These are phyloP conservation scores for Emydocephalus ijimae DNA, from an alignment of 2,113 vertebrate species.

Conservation along the genomic window DNA sequence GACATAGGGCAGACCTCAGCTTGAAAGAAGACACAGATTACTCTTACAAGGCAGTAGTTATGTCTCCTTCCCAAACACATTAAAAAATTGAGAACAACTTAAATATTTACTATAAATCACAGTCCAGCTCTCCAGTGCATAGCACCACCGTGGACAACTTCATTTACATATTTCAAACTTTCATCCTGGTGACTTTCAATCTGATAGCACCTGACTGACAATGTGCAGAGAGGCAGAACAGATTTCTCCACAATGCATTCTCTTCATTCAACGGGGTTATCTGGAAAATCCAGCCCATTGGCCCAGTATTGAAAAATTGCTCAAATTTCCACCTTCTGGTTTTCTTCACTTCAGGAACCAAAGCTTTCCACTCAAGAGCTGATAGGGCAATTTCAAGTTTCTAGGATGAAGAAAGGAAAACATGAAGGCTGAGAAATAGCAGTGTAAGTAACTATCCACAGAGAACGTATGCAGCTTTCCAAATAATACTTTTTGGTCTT, in stretches of 20 bases:
- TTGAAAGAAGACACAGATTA: background rate
- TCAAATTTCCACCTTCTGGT: slow-evolving; percentile 24
- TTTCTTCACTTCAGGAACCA: slow-evolving; percentile 8
- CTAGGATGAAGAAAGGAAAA: background rate
- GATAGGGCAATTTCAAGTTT: background rate
- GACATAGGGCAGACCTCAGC: background rate
- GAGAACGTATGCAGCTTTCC: background rate
- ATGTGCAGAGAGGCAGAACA: slow-evolving; percentile 43
- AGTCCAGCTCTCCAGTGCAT: background rate
- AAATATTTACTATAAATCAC: background rate
- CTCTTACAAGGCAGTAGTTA: background rate
- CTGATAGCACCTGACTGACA: slow-evolving; percentile 5
- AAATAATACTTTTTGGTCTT: background rate
- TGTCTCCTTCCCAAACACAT: background rate
- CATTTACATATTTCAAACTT: background rate
- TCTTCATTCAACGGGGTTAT: slow-evolving; percentile 31
- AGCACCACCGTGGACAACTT: background rate
- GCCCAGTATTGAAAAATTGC: slow-evolving; percentile 26
- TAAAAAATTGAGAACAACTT: background rate
- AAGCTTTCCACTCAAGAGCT: slow-evolving; percentile 20
- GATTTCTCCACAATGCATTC: slow-evolving; percentile 31
- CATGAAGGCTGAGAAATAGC: background rate
- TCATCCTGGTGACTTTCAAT: slow-evolving; percentile 3
- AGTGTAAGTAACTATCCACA: background rate
- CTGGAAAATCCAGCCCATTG: slow-evolving; percentile 47